A percentile compares a stretch with the other conserved stretches of the same genome.
These are phyloP conservation scores for Sapayoa aenigma DNA, from an alignment of 2,113 vertebrate genomes.

Conservation along the genomic window DNA sequence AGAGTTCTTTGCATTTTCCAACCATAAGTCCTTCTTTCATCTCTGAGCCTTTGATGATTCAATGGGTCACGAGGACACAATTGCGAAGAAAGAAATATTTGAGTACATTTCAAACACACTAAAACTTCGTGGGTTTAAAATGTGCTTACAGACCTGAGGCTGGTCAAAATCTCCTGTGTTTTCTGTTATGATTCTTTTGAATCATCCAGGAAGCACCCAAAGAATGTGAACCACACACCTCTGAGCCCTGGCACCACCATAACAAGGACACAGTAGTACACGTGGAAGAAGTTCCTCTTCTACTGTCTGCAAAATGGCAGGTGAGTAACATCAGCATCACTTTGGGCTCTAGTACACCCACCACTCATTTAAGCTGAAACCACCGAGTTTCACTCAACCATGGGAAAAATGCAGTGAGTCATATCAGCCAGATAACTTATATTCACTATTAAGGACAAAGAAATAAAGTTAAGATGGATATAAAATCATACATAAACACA, in stretches of 20 bases:
- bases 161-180: conserved; percentile 65
- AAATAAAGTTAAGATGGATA: not conserved
- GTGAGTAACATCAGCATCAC: conserved; percentile 50
- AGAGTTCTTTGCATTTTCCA: conserved; percentile 44
- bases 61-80: conserved; percentile 57
- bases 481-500: not conserved
- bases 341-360: conserved; percentile 38
- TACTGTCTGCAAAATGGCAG: conserved; percentile 61
- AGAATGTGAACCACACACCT: conserved; percentile 44
- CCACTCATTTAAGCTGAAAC: not conserved
- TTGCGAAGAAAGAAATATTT: conserved; percentile 52
- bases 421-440: not conserved
- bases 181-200: conserved; percentile 60
- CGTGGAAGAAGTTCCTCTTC: conserved; percentile 53
- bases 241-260: conserved; percentile 62
- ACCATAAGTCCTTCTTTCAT: conserved; percentile 55
- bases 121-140: conserved; percentile 66
- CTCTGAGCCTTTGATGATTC: conserved; percentile 52
- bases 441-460: not conserved
- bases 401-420: not conserved
- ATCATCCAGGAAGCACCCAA: conserved; percentile 54
- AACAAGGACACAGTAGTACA: conserved; percentile 42
- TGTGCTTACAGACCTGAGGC: conserved; percentile 51
- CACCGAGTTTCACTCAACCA: not conserved
- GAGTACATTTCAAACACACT: conserved; percentile 72